Evolutionary conservation across 2,113 vertebrate genomes (phyloP).

Genomic region (Solenodon paradoxus): DNA sequence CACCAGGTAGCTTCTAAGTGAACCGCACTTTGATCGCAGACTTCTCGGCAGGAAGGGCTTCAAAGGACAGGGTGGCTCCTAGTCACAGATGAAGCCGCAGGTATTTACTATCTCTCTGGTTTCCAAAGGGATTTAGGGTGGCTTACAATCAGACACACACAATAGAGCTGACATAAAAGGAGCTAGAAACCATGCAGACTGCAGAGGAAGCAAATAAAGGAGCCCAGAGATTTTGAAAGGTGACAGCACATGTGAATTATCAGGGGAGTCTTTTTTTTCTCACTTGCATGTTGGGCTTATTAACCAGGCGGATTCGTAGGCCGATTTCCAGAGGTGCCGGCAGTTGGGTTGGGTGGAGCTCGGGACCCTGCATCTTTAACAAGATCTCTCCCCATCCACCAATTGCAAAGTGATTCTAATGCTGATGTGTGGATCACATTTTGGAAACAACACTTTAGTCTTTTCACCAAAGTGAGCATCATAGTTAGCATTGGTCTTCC

Average conservation of each 20-base stretch:
- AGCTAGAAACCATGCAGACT: neutral
- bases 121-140: constrained; percentile 27
- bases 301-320: neutral
- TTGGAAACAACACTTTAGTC: neutral
- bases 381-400: neutral
- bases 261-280: too few relatives aligned
- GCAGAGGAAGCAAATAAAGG: neutral
- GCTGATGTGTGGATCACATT: neutral
- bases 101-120: neutral
- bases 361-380: neutral
- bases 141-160: neutral
- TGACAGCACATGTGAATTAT: neutral
- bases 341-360: neutral
- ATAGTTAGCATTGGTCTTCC: neutral
- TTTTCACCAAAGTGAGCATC: neutral
- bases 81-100: neutral
- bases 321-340: neutral
- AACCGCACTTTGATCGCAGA: neutral
- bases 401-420: neutral
- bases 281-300: too few relatives aligned
- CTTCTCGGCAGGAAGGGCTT: neutral
- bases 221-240: neutral
- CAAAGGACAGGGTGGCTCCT: neutral
- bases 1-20: neutral
- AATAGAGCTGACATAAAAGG: constrained; percentile 53